Percentiles rank a stretch among this genome's conserved stretches.
phyloP scores from a whole-genome alignment of 1,140 invertebrate genomes.

The Triops longicaudatus region DNA sequence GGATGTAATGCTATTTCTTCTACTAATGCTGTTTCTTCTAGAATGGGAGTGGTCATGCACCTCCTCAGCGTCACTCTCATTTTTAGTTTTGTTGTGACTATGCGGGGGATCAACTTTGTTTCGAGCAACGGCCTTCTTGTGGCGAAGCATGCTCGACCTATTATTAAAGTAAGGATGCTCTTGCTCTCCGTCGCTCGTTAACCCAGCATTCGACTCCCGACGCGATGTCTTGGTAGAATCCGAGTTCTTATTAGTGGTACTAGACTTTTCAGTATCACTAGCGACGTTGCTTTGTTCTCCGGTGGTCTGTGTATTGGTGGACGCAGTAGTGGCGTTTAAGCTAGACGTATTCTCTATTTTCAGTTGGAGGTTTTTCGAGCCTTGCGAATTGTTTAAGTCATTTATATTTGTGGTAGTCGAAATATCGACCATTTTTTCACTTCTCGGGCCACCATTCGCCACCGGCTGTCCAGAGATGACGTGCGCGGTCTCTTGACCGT shows the following conservation, averaged over 20 bases:
- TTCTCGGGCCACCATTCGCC: not conserved
- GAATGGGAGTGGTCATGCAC: constrained; percentile 27
- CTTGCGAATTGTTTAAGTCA: constrained; percentile 2
- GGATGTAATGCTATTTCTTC: not conserved
- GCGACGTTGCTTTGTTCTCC: not conserved
- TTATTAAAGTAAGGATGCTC: constrained; percentile 25
- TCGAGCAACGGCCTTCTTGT: constrained; percentile 13
- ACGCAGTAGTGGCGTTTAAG: not conserved
- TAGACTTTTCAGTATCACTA: not conserved
- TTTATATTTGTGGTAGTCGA: not conserved
- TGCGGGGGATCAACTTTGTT: constrained; percentile 13
- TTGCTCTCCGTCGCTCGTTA: constrained; percentile 13
- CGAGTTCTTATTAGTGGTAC: not conserved
- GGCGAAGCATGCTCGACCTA: constrained; percentile 24
- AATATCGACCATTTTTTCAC: not conserved
- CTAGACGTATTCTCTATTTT: not conserved
- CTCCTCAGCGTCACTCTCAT: constrained; percentile 34
- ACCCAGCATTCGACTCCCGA: not conserved
- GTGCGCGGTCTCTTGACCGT: not conserved
- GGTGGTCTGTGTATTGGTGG: not conserved
- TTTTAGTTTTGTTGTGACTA: constrained; percentile 6
- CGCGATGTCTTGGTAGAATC: not conserved
- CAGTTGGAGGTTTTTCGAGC: not conserved
- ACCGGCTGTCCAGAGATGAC: not conserved
- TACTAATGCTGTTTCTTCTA: constrained; percentile 13